Evolutionary conservation across 2,113 vertebrate genomes (phyloP), one percentile per base, ranked within the genome.

Genomic region (Neodon shergylaensis): DNA sequence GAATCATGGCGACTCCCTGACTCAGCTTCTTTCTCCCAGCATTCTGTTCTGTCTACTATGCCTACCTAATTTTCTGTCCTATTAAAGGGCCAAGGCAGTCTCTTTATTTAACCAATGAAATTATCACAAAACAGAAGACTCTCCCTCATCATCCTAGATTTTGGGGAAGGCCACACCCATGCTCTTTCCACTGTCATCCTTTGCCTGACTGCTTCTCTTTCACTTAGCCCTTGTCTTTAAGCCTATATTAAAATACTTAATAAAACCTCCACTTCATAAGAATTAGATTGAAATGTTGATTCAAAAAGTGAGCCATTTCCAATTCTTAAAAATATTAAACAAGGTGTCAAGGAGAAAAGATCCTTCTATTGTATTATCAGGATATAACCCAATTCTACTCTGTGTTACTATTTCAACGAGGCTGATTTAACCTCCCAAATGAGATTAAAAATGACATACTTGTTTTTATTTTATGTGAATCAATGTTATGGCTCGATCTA

Each of bases 271-370:
- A 2, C 17, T 31, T 85, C 63, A 47, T 66, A 28, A 68, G 14
- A 85, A 68, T 85, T 66, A 85, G 42, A 49, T 47, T 84, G 44
- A 52, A 5, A 39, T 90, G 89, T 90, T 95, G 85, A 28, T 73
- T 94, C 13, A 88, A 70, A 96, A 65, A 49, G 52, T 11, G 52
- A 87, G 13, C 44, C 6, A 68, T 82, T 86, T 93, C 42, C 5
- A 89, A 66, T 91, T 82, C 66, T 85, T 93, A 42, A 86, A 89
- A 82, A 47, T 74, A 91, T 58, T 10, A 21, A 58, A 86, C 26
- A 84, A 83, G 81, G 33, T 44, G 14, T 39, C 36, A 72, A 91
- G 77, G 42, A 92, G 44, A 73, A 78, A 83, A 83, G 28, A 74
- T 61, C 1, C 4, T 42, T 86, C 14, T 11, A 0, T 52, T 86